Conservation (phyloP, 2,113 vertebrate species). For the Chaenogobius annularis region DNA sequence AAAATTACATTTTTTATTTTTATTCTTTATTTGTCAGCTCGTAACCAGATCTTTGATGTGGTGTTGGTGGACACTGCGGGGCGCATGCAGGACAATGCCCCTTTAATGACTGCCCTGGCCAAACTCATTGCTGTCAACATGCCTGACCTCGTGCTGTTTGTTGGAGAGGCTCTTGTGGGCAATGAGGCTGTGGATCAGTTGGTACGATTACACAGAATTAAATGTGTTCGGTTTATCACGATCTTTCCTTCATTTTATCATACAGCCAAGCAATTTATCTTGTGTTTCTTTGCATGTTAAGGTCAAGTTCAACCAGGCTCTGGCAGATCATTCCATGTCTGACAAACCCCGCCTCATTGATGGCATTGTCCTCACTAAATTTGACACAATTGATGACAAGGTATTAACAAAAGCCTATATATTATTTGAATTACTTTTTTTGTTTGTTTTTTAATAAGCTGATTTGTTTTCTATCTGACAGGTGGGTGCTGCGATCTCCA, state of each 20-base stretch:
- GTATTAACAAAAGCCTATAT: constrained; percentile 60
- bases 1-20: not conserved
- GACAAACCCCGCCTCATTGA: constrained; percentile 94
- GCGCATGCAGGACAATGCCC: constrained; percentile 98
- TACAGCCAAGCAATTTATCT: not conserved
- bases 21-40: constrained; percentile 73
- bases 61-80: constrained; percentile 98
- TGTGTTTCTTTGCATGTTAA: constrained; percentile 45
- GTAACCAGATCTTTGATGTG: constrained; percentile 93
- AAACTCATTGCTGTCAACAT: constrained; percentile 96
- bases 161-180: constrained; percentile 95
- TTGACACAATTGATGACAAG: constrained; percentile 99
- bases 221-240: not conserved
- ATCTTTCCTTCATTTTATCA: not conserved
- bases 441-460: not conserved
- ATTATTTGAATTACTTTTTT: not conserved
- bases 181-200: constrained; percentile 98
- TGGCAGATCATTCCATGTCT: constrained; percentile 96
- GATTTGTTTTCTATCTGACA: constrained; percentile 56
- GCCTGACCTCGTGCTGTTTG: constrained; percentile 95
- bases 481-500: constrained; percentile 97
- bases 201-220: constrained; percentile 74
- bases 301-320: constrained; percentile 98
- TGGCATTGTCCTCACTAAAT: constrained; percentile 98
- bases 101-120: constrained; percentile 93